These are phyloP conservation scores for Phalacrocorax pelagicus DNA, from an alignment of 2,113 vertebrate species.

Conservation along the genomic window DNA sequence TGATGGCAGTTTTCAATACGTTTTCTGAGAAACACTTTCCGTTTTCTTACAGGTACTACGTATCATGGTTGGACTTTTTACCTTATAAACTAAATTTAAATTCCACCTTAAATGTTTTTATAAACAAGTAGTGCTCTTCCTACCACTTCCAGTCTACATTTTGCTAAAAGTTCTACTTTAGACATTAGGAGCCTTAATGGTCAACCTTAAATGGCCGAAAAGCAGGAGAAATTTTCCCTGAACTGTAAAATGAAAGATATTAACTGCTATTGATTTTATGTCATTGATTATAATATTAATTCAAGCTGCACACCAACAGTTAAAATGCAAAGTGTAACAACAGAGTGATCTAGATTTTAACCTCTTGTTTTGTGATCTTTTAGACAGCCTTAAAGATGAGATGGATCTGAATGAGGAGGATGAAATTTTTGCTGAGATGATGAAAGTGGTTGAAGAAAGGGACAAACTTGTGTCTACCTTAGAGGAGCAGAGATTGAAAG, in stretches of 20 bases:
- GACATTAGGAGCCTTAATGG: neutral
- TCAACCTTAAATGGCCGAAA: neutral
- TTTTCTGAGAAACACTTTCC: neutral
- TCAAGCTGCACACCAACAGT: neutral
- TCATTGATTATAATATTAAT: neutral
- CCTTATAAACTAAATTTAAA: neutral
- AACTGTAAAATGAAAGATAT: neutral
- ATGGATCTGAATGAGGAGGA: constrained; percentile 78
- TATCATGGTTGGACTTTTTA: neutral
- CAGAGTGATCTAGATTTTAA: neutral
- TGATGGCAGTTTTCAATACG: neutral
- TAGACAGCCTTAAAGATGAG: constrained; percentile 83
- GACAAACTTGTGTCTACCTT: constrained; percentile 82
- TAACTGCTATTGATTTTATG: neutral
- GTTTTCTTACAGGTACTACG: neutral
- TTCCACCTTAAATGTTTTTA: neutral
- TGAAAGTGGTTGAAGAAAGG: constrained; percentile 87
- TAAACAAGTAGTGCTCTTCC: neutral
- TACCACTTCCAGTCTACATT: neutral
- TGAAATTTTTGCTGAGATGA: constrained; percentile 82
- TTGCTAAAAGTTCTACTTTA: neutral
- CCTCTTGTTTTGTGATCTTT: neutral
- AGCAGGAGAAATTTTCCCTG: neutral
- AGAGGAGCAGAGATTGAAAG: constrained; percentile 85
- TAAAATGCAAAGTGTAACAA: neutral